phyloP scores from a whole-genome alignment of 2,797 vertebrate genomes.

The Sebastes umbrosus region DNA sequence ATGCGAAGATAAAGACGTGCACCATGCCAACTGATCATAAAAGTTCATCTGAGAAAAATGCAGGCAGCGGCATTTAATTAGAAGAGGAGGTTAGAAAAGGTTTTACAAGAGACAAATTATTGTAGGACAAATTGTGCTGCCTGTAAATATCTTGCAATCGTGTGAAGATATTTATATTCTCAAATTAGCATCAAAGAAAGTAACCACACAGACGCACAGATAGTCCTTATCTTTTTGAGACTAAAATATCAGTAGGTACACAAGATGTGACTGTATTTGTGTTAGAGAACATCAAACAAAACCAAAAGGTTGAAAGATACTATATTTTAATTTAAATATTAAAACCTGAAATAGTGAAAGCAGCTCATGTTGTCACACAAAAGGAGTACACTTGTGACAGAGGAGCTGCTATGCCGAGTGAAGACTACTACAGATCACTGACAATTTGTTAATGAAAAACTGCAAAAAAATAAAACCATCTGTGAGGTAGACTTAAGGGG shows the following conservation, averaged over 20 bases:
- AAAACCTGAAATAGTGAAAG: conserved; percentile 1
- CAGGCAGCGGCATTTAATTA: not conserved
- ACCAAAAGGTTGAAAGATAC: not conserved
- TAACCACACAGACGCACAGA: not conserved
- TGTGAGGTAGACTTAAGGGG: not conserved
- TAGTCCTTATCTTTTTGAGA: not conserved
- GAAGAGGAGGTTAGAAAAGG: not conserved
- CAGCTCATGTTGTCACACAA: not conserved
- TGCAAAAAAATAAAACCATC: too few species aligned
- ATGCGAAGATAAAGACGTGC: conserved; percentile 13
- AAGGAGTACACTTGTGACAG: not conserved
- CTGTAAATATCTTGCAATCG: not conserved
- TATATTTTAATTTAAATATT: not conserved
- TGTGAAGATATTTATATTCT: conserved; percentile 1
- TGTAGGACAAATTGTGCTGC: not conserved
- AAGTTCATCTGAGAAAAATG: not conserved
- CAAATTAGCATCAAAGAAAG: not conserved
- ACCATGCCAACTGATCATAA: not conserved
- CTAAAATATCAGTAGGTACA: not conserved
- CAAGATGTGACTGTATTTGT: not conserved
- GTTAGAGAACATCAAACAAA: conserved; percentile 9
- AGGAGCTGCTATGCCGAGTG: not conserved
- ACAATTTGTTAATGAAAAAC: too few species aligned
- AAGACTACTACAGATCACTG: not conserved
- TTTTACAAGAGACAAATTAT: not conserved